phyloP scores from a whole-genome alignment of 2,113 vertebrate genomes.

The Carassius auratus region DNA sequence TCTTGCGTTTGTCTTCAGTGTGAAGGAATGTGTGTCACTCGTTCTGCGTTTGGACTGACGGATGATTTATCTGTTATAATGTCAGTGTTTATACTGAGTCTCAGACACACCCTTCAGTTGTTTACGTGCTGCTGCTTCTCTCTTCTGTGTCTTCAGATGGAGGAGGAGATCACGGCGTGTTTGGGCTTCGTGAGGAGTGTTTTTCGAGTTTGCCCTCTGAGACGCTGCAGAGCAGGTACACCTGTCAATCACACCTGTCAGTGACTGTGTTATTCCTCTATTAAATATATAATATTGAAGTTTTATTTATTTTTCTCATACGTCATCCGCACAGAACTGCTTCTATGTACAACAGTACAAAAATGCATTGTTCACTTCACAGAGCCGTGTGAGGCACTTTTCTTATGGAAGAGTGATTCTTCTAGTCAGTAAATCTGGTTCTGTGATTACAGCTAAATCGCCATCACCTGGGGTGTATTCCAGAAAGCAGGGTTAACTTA shows the following conservation, averaged over 20 bases:
- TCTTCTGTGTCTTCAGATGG: constrained; percentile 73
- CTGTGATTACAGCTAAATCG: too few relatives aligned
- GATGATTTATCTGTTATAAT: neutral
- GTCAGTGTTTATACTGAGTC: constrained; percentile 25
- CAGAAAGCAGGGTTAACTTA: too few relatives aligned
- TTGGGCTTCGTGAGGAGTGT: constrained; percentile 86
- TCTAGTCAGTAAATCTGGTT: too few relatives aligned
- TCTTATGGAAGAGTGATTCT: too few relatives aligned
- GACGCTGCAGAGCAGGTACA: constrained; percentile 88
- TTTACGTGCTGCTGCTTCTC: neutral
- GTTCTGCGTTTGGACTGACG: neutral
- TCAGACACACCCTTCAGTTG: neutral
- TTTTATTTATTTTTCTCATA: too few relatives aligned
- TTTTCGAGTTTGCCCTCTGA: constrained; percentile 85
- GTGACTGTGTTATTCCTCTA: too few relatives aligned
- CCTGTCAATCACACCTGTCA: neutral
- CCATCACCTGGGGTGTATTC: too few relatives aligned
- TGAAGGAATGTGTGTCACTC: neutral
- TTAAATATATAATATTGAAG: too few relatives aligned
- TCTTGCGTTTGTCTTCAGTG: neutral
- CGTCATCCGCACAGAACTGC: too few relatives aligned
- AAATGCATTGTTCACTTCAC: too few relatives aligned
- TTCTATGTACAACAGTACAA: too few relatives aligned
- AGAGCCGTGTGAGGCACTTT: too few relatives aligned
- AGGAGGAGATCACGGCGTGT: constrained; percentile 83